Evolutionary conservation across 2,113 vertebrate genomes (phyloP).

Genomic region (Lepisosteus osseus): DNA sequence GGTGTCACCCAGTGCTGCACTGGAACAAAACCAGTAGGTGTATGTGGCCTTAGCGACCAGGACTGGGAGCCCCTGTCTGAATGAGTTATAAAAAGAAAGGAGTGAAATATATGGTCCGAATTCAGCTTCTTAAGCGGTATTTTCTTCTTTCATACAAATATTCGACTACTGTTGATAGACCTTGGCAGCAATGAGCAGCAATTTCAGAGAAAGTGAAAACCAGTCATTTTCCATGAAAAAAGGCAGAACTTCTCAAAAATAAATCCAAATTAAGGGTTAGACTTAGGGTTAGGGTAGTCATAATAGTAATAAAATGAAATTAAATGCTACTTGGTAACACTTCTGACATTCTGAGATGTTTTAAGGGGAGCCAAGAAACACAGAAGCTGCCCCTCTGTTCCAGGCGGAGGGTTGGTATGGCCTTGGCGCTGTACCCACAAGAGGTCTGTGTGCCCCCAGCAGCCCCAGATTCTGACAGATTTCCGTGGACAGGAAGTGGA

Average conservation of each 20-base stretch:
- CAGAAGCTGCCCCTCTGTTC: neutral
- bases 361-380: conserved; percentile 9
- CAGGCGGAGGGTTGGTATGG: conserved; percentile 1
- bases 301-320: conserved; percentile 19
- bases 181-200: neutral
- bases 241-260: neutral
- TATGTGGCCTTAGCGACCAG: too few relatives aligned
- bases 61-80: too few relatives aligned
- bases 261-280: conserved; percentile 16
- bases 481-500: neutral
- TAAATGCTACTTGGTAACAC: conserved; percentile 17
- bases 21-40: too few relatives aligned
- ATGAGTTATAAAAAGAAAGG: too few relatives aligned
- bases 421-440: conserved; percentile 3
- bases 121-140: too few relatives aligned
- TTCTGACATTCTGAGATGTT: conserved; percentile 18
- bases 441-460: conserved; percentile 10
- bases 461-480: conserved; percentile 4
- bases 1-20: too few relatives aligned
- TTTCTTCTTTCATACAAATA: neutral
- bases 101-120: too few relatives aligned
- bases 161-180: neutral
- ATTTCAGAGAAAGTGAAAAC: neutral
- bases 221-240: conserved; percentile 21
- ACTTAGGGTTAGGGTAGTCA: conserved; percentile 13